Evolutionary conservation across 2,888 invertebrate genomes (phyloP), one percentile per base, ranked within the genome.

Genomic region (Ariolimax columbianus): DNA sequence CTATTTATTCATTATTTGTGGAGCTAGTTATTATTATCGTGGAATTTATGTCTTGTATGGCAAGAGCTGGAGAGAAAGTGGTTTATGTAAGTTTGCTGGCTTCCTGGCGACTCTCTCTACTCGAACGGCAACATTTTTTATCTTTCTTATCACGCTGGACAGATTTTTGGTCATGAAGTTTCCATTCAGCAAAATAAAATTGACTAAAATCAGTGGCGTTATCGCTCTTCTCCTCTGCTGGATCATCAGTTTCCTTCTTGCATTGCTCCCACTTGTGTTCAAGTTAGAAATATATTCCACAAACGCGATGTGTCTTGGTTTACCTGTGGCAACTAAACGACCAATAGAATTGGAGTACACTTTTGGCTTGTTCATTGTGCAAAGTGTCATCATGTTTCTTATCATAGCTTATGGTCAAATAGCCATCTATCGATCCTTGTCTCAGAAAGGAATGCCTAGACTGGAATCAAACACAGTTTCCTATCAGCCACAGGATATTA

Each of bases 141-240:
- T 96, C n/a, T 95, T 95, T 0, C 89, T 96, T 86, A 95, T 96
- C 83, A 96, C 96, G 0, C 95, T 95, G 94, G 96, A 96, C 91
- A 95, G 96, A 19, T 95, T 96, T 89, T 94, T 95, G 87, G 95
- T 95, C 0, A 95, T 96, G 43, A 95, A 95, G 30, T 94, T 95
- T 87, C 95, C 96, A 26, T 93, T 96, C 79, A 95, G 88, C 6
- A 82, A 82, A 36, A 17, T 30, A 26, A 51, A 73, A 14, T 82
- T 82, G 33, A 55, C 82, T 9, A n/a, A 23, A 30, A 26, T 38
- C 33, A 36, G 33, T 3, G 51, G 36, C 2, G 1, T 68, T 17
- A 68, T 80, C 1, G 19, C 38, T 0, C 30, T 43, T 33, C 40
- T 33, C 0, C 30, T 40, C 17, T 68, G 68, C 17, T 80, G 80